These are phyloP conservation scores for Molossus alvarezi DNA, from an alignment of 2,797 vertebrate species.

Conservation along the genomic window DNA sequence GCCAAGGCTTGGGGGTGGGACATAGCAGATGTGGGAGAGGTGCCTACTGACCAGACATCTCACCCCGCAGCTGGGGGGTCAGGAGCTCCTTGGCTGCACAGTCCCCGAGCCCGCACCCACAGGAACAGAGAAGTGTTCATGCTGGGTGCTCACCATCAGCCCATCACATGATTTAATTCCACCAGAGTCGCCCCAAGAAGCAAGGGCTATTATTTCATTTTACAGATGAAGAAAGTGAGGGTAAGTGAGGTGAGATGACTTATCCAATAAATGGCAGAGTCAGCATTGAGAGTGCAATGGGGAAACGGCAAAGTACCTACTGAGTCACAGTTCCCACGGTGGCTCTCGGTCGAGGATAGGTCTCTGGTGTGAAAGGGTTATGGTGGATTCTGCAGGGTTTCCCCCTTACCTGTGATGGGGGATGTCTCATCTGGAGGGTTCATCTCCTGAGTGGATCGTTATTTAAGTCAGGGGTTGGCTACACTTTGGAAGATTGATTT, in stretches of 20 bases:
- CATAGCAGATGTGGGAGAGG: too few relatives aligned
- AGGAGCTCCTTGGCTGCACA: too few relatives aligned
- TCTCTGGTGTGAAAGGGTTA: not conserved
- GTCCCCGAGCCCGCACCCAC: too few relatives aligned
- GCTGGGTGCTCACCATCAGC: accelerated
- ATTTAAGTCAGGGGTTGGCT: not conserved
- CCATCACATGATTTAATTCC: not conserved
- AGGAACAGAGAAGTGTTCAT: too few relatives aligned
- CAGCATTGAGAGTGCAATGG: too few relatives aligned
- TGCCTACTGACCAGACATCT: too few relatives aligned
- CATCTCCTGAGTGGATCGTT: not conserved
- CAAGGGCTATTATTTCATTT: not conserved
- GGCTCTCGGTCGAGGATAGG: not conserved
- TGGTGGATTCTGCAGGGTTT: not conserved
- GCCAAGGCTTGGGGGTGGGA: too few relatives aligned
- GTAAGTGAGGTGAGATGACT: not conserved
- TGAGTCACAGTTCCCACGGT: not conserved
- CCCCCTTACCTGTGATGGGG: not conserved
- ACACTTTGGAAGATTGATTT: not conserved
- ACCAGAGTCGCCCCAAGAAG: not conserved
- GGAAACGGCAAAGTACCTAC: not conserved
- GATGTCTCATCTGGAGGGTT: not conserved
- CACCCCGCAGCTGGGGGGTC: too few relatives aligned
- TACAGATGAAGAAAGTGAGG: not conserved
- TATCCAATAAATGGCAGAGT: not conserved